These are phyloP conservation scores for Cataglyphis livida DNA, from an alignment of 2,888 invertebrate genomes.

Conservation along the genomic window DNA sequence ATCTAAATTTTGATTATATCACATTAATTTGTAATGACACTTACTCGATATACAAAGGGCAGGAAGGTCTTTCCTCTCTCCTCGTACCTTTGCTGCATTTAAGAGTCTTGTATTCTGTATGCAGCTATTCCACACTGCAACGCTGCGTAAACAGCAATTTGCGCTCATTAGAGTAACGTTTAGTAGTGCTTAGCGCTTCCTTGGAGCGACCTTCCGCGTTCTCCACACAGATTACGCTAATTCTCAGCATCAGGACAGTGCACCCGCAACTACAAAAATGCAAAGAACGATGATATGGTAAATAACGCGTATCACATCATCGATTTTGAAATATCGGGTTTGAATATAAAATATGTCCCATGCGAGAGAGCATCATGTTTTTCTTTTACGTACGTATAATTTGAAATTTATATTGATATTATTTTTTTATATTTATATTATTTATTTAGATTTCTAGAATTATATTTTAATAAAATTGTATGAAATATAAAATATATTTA, in stretches of 20 bases:
- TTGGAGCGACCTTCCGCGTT: conserved; percentile 74
- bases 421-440: not conserved
- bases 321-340: not conserved
- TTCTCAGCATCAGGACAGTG: conserved; percentile 49
- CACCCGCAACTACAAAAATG: conserved; percentile 41
- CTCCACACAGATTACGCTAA: conserved; percentile 52
- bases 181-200: conserved; percentile 77
- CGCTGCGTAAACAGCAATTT: conserved; percentile 70
- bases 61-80: not conserved
- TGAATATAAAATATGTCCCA: not conserved
- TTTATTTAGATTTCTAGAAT: not conserved
- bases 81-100: not conserved
- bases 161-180: conserved; percentile 77
- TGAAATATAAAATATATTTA: not conserved
- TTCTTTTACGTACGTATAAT: not conserved
- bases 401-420: not conserved
- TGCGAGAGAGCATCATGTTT: not conserved
- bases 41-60: not conserved
- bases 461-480: not conserved
- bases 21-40: not conserved
- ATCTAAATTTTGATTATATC: not conserved
- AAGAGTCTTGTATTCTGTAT: conserved; percentile 11
- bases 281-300: conserved; percentile 26
- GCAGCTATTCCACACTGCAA: conserved; percentile 26
- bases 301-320: conserved; percentile 21